Evolutionary conservation across 2,888 invertebrate species (phyloP).

Genomic region (Coleophora deauratella): DNA sequence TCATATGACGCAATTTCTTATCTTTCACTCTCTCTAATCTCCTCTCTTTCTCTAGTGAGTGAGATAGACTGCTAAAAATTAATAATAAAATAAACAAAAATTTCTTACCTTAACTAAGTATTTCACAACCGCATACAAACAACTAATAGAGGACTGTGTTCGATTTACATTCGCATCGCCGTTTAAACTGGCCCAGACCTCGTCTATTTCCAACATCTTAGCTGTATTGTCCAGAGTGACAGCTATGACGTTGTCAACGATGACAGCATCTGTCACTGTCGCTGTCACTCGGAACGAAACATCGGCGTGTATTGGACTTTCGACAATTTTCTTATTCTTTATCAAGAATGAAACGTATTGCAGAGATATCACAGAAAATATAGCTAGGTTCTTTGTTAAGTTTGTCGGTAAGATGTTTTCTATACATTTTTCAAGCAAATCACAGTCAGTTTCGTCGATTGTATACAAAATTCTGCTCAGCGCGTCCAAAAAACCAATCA

Average conservation of each 20-base stretch:
- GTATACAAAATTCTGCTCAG: slow-evolving; percentile 38
- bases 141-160: slow-evolving; percentile 63
- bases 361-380: slow-evolving; percentile 58
- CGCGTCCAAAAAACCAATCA: slow-evolving; percentile 45
- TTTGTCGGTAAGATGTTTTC: slow-evolving; percentile 47
- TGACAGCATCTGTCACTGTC: slow-evolving; percentile 43
- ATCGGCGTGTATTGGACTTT: slow-evolving; percentile 54
- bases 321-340: slow-evolving; percentile 63
- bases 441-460: slow-evolving; percentile 55
- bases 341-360: slow-evolving; percentile 67
- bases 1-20: too few species aligned
- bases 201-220: slow-evolving; percentile 45
- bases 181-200: slow-evolving; percentile 62
- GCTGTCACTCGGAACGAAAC: slow-evolving; percentile 50
- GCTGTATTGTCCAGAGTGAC: slow-evolving; percentile 53
- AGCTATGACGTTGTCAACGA: slow-evolving; percentile 52
- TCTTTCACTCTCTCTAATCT: too few species aligned
- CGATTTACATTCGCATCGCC: slow-evolving; percentile 53
- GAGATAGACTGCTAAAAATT: too few species aligned
- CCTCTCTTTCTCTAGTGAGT: too few species aligned
- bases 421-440: slow-evolving; percentile 56
- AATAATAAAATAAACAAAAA: too few species aligned
- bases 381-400: slow-evolving; percentile 49
- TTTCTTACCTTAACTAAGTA: slow-evolving; percentile 57
- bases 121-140: slow-evolving; percentile 60